Evolutionary conservation across 2,113 vertebrate species (phyloP).

Genomic region (Psettodes erumei): DNA sequence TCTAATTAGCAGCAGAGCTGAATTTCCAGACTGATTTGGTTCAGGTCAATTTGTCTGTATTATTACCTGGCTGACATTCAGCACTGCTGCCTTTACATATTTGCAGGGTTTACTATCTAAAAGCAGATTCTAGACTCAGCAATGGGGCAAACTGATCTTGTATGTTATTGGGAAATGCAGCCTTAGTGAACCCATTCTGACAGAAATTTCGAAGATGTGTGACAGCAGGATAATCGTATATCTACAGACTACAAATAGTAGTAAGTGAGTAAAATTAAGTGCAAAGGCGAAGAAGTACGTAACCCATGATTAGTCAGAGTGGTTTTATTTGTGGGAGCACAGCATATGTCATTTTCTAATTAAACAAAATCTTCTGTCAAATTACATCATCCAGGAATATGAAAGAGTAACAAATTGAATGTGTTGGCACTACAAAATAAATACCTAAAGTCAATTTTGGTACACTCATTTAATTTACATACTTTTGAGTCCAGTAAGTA

Average conservation of each 20-base stretch:
- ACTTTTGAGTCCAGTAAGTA: background rate
- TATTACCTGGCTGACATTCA: constrained; percentile 73
- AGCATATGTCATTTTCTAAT: background rate
- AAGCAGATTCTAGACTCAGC: constrained; percentile 15
- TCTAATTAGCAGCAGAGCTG: constrained; percentile 70
- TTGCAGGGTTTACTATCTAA: constrained; percentile 34
- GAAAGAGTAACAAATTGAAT: background rate
- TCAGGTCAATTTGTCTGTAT: constrained; percentile 67
- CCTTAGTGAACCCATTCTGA: background rate
- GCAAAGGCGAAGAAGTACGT: background rate
- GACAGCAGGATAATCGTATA: background rate
- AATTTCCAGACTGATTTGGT: constrained; percentile 67
- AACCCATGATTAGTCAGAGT: too few species aligned
- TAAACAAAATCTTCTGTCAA: background rate
- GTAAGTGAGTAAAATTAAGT: background rate
- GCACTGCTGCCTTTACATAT: constrained; percentile 49
- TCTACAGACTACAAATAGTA: background rate
- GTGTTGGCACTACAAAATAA: background rate
- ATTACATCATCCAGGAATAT: too few species aligned
- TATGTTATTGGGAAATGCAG: constrained; percentile 10
- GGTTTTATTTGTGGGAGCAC: background rate
- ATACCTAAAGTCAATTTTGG: background rate
- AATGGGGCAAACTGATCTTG: constrained; percentile 2
- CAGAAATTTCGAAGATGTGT: background rate
- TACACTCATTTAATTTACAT: background rate